Evolutionary conservation across 1,140 invertebrate species (phyloP).

Genomic region (Mercenaria mercenaria): DNA sequence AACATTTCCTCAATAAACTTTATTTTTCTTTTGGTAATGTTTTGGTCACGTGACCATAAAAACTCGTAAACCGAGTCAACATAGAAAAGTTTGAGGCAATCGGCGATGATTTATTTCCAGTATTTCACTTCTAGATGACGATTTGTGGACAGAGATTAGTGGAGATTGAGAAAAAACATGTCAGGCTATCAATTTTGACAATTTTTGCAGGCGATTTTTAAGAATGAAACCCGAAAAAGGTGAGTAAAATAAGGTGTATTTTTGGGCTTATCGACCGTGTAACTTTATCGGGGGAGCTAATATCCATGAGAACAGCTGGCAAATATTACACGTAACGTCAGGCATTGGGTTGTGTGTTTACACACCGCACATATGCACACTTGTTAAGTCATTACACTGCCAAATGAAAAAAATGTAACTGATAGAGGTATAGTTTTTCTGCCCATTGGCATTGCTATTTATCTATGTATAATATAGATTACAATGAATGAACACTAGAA

Average conservation of each 20-base stretch:
- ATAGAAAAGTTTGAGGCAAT: not conserved
- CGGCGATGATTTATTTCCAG: not conserved
- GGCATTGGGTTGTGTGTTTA: not conserved
- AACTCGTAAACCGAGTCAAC: slow-evolving; percentile 35
- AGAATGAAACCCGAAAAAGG: slow-evolving; percentile 67
- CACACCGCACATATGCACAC: not conserved
- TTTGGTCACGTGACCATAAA: slow-evolving; percentile 50
- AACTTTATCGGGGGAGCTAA: slow-evolving; percentile 26
- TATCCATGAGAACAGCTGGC: slow-evolving; percentile 40
- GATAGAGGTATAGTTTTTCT: too few species aligned
- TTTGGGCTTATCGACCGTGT: slow-evolving; percentile 28
- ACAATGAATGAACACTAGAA: too few species aligned
- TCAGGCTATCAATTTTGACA: not conserved
- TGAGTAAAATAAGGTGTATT: not conserved
- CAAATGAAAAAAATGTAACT: too few species aligned
- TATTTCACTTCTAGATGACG: not conserved
- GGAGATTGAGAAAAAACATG: slow-evolving; percentile 4
- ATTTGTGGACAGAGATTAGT: not conserved
- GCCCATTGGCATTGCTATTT: too few species aligned
- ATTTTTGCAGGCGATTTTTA: slow-evolving; percentile 18
- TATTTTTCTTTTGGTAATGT: slow-evolving; percentile 17
- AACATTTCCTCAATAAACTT: slow-evolving; percentile 1
- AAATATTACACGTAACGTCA: not conserved
- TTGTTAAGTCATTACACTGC: too few species aligned
- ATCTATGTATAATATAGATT: too few species aligned